Percentiles rank a stretch among this genome's conserved stretches.
Evolutionary conservation across 35 echinoderm and acorn worm species (phyloP).

Genomic region (Nesometra sesokonis): DNA sequence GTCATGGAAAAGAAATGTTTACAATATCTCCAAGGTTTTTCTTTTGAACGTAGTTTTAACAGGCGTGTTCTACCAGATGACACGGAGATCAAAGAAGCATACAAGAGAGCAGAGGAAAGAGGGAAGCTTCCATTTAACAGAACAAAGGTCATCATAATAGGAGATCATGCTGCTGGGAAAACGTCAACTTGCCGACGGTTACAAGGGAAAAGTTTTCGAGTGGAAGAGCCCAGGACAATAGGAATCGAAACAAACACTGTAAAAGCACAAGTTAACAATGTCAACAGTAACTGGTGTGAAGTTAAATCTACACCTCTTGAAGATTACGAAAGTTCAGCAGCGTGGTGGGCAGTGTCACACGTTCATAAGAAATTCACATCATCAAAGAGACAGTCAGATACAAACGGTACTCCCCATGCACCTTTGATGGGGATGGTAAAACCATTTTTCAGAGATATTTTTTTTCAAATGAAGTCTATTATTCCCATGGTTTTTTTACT

Average conservation of each 20-base stretch:
- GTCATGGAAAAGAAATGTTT: no score
- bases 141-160: background rate
- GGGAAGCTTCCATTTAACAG: background rate
- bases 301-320: background rate
- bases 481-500: background rate
- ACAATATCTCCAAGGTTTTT: background rate
- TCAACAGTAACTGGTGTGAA: background rate
- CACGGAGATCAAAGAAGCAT: background rate
- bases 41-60: background rate
- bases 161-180: background rate
- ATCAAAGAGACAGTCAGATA: no score
- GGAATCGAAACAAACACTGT: background rate
- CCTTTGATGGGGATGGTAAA: no score
- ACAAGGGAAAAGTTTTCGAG: background rate
- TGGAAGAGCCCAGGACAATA: background rate
- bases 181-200: background rate
- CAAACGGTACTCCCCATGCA: no score
- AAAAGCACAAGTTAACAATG: background rate
- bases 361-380: background rate
- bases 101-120: background rate
- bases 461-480: no score
- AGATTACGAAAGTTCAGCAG: background rate
- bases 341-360: background rate
- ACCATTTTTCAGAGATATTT: no score
- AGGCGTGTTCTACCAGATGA: background rate